A percentile compares a stretch with the other conserved stretches of the same genome.
phyloP scores from a whole-genome alignment of 1,140 invertebrate species.

The Melipona quadrifasciata region DNA sequence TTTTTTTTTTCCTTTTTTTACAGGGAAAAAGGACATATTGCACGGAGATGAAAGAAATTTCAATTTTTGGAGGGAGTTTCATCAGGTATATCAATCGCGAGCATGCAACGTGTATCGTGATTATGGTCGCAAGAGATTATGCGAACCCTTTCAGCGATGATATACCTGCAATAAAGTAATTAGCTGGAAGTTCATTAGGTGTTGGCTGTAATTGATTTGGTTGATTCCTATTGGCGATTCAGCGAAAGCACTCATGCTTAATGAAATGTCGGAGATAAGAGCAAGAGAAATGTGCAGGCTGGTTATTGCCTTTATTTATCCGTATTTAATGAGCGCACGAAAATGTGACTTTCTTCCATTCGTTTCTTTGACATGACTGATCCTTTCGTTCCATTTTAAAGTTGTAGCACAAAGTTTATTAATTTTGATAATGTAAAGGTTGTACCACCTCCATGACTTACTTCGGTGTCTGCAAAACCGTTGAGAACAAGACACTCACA shows the following conservation, averaged over 20 bases:
- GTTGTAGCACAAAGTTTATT: neutral
- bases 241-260: conserved; percentile 72
- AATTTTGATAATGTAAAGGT: neutral
- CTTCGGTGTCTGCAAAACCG: conserved; percentile 22
- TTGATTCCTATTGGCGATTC: conserved; percentile 69
- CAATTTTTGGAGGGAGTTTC: neutral
- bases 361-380: neutral
- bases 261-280: conserved; percentile 68
- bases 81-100: neutral
- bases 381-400: neutral
- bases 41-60: neutral
- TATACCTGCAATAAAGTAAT: conserved; percentile 57
- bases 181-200: conserved; percentile 49
- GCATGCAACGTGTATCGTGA: neutral
- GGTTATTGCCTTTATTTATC: conserved; percentile 53
- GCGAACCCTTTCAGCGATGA: conserved; percentile 9
- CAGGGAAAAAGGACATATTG: neutral
- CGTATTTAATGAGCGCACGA: conserved; percentile 47
- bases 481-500: neutral
- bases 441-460: too few species aligned
- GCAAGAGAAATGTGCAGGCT: conserved; percentile 22
- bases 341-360: neutral
- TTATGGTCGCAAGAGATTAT: too few species aligned
- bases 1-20: neutral
- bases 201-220: conserved; percentile 70